A percentile compares a stretch with the other conserved stretches of the same genome.
Evolutionary conservation across 2,113 vertebrate genomes (phyloP).

Genomic region (Trochalopteron elliotii): DNA sequence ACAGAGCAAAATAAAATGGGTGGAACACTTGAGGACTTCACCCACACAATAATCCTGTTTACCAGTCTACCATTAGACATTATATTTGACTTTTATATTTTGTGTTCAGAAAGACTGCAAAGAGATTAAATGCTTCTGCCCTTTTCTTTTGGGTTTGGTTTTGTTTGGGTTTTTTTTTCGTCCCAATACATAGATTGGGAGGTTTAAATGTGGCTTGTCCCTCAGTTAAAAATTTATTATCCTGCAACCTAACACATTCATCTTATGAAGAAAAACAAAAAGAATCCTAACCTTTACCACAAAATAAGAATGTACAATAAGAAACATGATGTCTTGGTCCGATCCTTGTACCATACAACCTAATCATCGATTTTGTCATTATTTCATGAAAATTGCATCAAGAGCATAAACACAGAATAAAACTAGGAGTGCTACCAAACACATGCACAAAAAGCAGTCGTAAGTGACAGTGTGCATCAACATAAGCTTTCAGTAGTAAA

Average conservation of each 20-base stretch:
- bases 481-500: background rate
- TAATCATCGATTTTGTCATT: background rate
- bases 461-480: background rate
- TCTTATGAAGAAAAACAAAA: background rate
- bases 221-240: background rate
- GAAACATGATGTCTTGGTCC: background rate
- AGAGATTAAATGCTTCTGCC: background rate
- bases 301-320: background rate
- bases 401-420: background rate
- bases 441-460: background rate
- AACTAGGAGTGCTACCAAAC: background rate
- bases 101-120: background rate
- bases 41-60: background rate
- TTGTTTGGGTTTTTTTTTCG: background rate
- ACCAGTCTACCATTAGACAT: background rate
- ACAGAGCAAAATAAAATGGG: background rate
- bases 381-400: background rate
- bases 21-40: background rate
- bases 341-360: background rate
- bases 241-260: background rate
- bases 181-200: background rate
- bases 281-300: background rate
- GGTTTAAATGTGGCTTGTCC: background rate
- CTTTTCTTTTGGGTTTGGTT: background rate
- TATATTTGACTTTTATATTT: background rate